Conservation (phyloP, 2,888 invertebrate genomes). For the Timema podura region DNA sequence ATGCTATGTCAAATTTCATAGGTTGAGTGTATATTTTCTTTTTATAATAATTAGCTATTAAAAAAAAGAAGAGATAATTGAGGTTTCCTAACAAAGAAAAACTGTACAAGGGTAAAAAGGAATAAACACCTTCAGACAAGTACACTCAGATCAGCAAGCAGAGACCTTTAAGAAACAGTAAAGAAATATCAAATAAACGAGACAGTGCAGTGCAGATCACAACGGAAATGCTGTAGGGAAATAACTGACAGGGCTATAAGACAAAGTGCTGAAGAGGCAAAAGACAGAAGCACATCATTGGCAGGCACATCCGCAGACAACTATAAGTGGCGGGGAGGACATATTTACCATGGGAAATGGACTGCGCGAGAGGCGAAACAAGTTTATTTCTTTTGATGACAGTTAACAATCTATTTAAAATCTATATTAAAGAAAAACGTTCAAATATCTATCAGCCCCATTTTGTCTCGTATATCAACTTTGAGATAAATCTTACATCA, state of each 20-base stretch:
- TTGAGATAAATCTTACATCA: too few species aligned
- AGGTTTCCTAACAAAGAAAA: too few species aligned
- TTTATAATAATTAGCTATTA: too few species aligned
- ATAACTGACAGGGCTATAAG: too few species aligned
- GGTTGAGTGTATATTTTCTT: too few species aligned
- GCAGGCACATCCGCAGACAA: conserved; percentile 6
- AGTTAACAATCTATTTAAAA: too few species aligned
- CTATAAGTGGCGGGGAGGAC: background rate
- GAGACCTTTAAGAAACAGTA: background rate
- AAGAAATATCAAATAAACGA: background rate
- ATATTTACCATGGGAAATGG: background rate
- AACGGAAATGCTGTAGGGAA: conserved; percentile 24
- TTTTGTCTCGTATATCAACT: too few species aligned
- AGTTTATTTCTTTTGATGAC: too few species aligned
- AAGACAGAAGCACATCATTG: conserved; percentile 34
- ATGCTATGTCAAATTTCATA: too few species aligned
- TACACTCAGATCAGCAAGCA: conserved; percentile 15
- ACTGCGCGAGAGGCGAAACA: conserved; percentile 3
- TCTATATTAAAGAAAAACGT: too few species aligned
- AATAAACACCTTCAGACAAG: background rate
- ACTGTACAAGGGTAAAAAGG: background rate
- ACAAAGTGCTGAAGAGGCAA: conserved; percentile 26
- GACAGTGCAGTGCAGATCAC: background rate
- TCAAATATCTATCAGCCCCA: too few species aligned
- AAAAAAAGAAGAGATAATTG: too few species aligned